Percentiles rank a stretch among this genome's conserved stretches.
Evolutionary conservation across 2,888 invertebrate genomes (phyloP).

Genomic region (Hedychridium roseum): DNA sequence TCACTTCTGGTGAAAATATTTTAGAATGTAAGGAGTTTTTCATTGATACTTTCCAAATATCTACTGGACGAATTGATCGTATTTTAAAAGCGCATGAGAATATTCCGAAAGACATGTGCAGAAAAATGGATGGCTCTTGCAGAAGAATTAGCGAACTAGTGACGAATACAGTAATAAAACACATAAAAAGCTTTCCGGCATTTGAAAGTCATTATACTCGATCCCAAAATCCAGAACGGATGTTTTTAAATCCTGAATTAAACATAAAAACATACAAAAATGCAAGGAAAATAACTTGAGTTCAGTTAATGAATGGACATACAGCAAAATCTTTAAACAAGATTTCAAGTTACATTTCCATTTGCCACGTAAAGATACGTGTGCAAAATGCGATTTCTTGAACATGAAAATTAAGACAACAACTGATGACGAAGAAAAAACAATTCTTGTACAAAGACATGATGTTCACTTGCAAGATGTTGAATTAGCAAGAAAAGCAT

Average conservation of each 20-base stretch:
- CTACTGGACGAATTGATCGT: slow-evolving; percentile 30
- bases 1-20: slow-evolving; percentile 18
- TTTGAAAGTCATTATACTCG: slow-evolving; percentile 36
- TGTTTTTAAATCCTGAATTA: slow-evolving; percentile 34
- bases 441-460: slow-evolving; percentile 19
- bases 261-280: slow-evolving; percentile 28
- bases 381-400: slow-evolving; percentile 22
- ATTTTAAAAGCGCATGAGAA: slow-evolving; percentile 26
- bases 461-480: slow-evolving; percentile 17
- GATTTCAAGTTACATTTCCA: slow-evolving; percentile 27
- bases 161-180: slow-evolving; percentile 27
- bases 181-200: slow-evolving; percentile 35
- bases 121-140: slow-evolving; percentile 28
- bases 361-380: slow-evolving; percentile 24
- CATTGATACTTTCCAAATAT: slow-evolving; percentile 29
- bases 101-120: slow-evolving; percentile 32
- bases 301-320: slow-evolving; percentile 21
- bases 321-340: slow-evolving; percentile 26
- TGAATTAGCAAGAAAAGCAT: slow-evolving; percentile 23
- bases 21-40: slow-evolving; percentile 29
- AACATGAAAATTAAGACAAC: slow-evolving; percentile 21
- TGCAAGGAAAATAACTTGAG: slow-evolving; percentile 31
- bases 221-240: slow-evolving; percentile 35
- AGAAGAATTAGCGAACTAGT: slow-evolving; percentile 25
- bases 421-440: slow-evolving; percentile 20